phyloP scores from a whole-genome alignment of 2,797 vertebrate species.

The Benthosema pterotum region DNA sequence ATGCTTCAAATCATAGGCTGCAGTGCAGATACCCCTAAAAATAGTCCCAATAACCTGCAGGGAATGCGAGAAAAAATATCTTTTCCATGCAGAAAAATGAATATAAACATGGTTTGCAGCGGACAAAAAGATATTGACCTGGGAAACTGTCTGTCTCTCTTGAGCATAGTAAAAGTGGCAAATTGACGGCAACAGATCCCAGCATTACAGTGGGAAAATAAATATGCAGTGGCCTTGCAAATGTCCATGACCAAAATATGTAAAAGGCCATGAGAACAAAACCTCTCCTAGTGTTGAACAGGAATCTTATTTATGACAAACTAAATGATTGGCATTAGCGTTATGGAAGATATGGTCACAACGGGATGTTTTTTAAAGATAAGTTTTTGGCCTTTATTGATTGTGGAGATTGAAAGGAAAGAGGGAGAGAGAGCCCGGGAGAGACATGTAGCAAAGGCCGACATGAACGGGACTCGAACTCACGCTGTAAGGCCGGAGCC shows the following conservation, averaged over 20 bases:
- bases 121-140: constrained; percentile 41
- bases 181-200: background rate
- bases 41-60: constrained; percentile 16
- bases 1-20: background rate
- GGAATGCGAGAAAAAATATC: constrained; percentile 1
- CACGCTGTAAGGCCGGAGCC: too few relatives aligned
- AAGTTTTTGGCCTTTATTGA: too few relatives aligned
- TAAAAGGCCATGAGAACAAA: constrained; percentile 36
- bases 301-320: constrained; percentile 29
- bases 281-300: constrained; percentile 17
- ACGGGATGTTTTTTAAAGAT: too few relatives aligned
- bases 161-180: constrained; percentile 23
- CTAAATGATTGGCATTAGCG: constrained; percentile 21
- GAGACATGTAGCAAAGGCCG: too few relatives aligned
- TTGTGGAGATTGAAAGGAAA: too few relatives aligned
- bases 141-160: constrained; percentile 35
- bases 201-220: constrained; percentile 8
- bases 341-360: background rate
- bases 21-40: background rate
- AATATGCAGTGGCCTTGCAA: constrained; percentile 25
- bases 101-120: constrained; percentile 44
- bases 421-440: too few relatives aligned
- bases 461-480: too few relatives aligned
- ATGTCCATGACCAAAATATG: constrained; percentile 22
- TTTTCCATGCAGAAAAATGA: background rate